Conservation (phyloP, 2,888 invertebrate species). For the Apamea epomidion region DNA sequence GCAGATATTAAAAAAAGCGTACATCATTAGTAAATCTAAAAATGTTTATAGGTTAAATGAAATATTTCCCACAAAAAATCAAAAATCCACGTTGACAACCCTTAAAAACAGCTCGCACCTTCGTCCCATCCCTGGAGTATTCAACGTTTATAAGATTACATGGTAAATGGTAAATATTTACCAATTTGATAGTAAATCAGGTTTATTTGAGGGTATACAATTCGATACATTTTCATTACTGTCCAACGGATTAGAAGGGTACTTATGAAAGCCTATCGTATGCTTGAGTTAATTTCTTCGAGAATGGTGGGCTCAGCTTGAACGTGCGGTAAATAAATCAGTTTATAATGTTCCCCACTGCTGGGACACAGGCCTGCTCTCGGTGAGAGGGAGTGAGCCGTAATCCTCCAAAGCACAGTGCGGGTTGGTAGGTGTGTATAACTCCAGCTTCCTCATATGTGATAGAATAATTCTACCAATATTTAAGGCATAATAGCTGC, state of each 20-base stretch:
- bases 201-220: background rate
- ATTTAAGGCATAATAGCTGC: no score
- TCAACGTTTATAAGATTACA: conserved; percentile 34
- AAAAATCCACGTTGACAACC: conserved; percentile 17
- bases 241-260: background rate
- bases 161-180: conserved; percentile 35
- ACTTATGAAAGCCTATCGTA: background rate
- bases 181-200: conserved; percentile 40
- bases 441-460: no score
- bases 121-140: conserved; percentile 8
- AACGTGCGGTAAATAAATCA: background rate
- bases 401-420: no score
- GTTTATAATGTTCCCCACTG: no score
- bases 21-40: background rate
- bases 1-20: no score
- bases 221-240: background rate
- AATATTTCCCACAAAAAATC: background rate
- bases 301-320: background rate
- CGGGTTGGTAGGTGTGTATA: no score
- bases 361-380: no score
- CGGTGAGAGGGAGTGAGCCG: no score
- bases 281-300: background rate
- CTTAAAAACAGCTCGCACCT: conserved; percentile 28
- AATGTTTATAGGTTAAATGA: background rate
- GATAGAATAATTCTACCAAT: no score